Evolutionary conservation across 1,140 invertebrate species (phyloP), one percentile per base, ranked within the genome.

Genomic region (Campoletis sonorensis): DNA sequence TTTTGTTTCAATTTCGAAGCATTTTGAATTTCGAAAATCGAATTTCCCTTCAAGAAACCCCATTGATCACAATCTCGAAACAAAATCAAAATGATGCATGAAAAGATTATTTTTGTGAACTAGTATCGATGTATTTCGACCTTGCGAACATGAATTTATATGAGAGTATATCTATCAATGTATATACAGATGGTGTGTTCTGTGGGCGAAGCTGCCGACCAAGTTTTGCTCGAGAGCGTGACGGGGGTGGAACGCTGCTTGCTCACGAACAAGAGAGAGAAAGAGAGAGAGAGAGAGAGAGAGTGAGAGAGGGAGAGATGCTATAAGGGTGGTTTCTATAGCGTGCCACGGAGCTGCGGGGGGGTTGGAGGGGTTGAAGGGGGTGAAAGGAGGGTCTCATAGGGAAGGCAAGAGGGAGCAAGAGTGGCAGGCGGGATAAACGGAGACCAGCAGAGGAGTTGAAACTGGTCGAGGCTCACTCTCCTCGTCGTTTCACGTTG

Each of bases 221-320:
- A 91, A 92, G 90, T 91, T 92, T 91, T 87, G 89, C 88, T 91
- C 86, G 88, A 89, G 87, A 92, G 89, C 87, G 87, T 89, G 89
- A 89, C 90, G 88, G 88, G 89, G 89, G 90, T 91, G 90, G 88
- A 89, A 89, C 85, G 87, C 87, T 64, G 51, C 18, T 64, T 27
- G 61, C 23, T 64, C 54, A 87, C 45, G 78, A 80, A 84, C 61
- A 13, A 13, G 61, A 67, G 61, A 67, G 23, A 23, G 23, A 84
- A 80, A 21, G 82, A 82, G 78, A 71, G 51, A 64, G 67, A 81
- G 80, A 51, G 84, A 84, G 79, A 79, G n/a, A n/a, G n/a, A n/a
- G n/a, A n/a, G n/a, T n/a, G n/a, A n/a, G n/a, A n/a, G 30, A 71
- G 68, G 72, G 79, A 81, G 58, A 71, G 70, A 73, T 8, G 27